Base-by-base conservation (phyloP, 2,888 invertebrate species). In the Lordiphosa fenestrarum region DNA sequence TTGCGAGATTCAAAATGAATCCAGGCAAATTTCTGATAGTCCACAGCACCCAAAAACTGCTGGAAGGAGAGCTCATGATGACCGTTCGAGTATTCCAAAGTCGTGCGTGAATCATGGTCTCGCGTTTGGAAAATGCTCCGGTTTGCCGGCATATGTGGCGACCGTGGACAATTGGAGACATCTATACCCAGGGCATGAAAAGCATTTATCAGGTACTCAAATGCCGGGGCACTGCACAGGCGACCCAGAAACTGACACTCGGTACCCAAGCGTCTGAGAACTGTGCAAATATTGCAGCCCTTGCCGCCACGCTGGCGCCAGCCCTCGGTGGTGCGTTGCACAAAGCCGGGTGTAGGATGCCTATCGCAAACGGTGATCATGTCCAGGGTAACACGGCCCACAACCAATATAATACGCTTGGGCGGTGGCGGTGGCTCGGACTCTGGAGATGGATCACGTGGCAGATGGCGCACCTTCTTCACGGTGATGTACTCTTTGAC, bases 221-320 rank as follows among this genome's bases (percentile, higher is more conserved):
- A 89, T 33, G 90, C 90, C 15, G 84, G 78, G 1, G 88, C 90
- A 21, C 88, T 86, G 47, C 91, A 91, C 7, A 93, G 78, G 7
- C 91, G 91, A 6, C 93, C 93, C 4, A 93, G 84, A 73, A 92
- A 92, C 85, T 93, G 93, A 52, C 91, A 91, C 0, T 56, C 39
- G 2, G 88, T 88, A 10, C 91, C 92, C 4, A 94, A 86, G 37
- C 92, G 75, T 0, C 91, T 90, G 33, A 94, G 85, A 0, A 94
- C 93, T 0, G 92, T 91, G 61, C 92, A 91, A 58, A 91, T 92
- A 82, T 94, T 94, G 4, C 93, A 91, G 2, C 93, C 93, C 89
- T 94, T 94, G 6, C 94, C 94, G 21, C 94, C 94, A 65, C 93
- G 90, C 76, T 92, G 92, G 92, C 93, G 93, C 63, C 89, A 88